These are phyloP conservation scores for Bombus picipes DNA, from an alignment of 1,140 invertebrate species.

Conservation along the genomic window DNA sequence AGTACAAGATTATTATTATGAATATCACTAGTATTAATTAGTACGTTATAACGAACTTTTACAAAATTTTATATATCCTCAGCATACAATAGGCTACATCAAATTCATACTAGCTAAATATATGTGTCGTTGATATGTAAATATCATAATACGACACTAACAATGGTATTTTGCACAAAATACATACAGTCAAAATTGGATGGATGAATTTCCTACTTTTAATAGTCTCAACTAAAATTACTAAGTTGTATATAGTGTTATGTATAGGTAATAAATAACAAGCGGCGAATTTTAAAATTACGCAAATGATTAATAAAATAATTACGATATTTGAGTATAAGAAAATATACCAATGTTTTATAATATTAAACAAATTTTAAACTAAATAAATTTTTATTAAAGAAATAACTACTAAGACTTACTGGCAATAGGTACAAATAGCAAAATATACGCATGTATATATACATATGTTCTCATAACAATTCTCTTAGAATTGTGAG, in stretches of 20 bases:
- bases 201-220: conserved; percentile 12
- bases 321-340: conserved; percentile 1
- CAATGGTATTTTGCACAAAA: conserved; percentile 7
- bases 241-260: neutral
- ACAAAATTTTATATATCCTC: conserved; percentile 24
- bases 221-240: conserved; percentile 20
- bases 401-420: conserved; percentile 29
- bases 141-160: conserved; percentile 15
- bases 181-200: conserved; percentile 18
- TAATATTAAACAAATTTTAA: conserved; percentile 31
- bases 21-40: conserved; percentile 1
- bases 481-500: conserved; percentile 31
- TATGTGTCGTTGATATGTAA: conserved; percentile 16
- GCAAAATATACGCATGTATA: conserved; percentile 28
- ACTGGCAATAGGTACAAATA: conserved; percentile 41
- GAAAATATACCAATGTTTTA: conserved; percentile 31
- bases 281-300: neutral
- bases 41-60: conserved; percentile 24
- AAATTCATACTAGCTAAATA: conserved; percentile 15
- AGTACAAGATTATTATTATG: conserved; percentile 15
- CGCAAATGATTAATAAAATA: neutral
- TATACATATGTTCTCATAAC: conserved; percentile 33
- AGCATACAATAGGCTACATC: conserved; percentile 47
- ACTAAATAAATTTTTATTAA: conserved; percentile 18
- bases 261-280: conserved; percentile 28